Base-by-base conservation (phyloP, 2,113 vertebrate genomes). In the Anolis sagrei region DNA sequence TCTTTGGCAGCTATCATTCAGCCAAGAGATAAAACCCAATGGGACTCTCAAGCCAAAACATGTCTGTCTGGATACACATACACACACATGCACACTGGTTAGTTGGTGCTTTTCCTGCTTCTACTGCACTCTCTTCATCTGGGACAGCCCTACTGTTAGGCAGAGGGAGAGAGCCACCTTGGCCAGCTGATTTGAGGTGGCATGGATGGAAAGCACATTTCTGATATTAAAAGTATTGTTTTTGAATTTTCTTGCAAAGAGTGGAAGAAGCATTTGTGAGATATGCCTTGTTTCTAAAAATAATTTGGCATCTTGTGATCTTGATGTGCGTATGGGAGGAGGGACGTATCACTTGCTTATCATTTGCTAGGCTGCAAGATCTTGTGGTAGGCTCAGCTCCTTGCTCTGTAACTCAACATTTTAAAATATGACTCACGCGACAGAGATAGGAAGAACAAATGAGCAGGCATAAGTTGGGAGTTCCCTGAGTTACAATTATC, bases 1-100 rank as follows among this genome's bases (percentile, higher is more conserved):
- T 93, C 66, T 90, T 89, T 91, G 64, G 82, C 87, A 90, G 87
- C 83, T 76, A 75, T 66, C 83, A 90, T 92, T 88, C 88, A 90
- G 82, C 85, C 84, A 92, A 94, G 86, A 81, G 88, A 90, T 87
- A 77, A 93, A 93, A 85, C 91, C 89, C 85, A 86, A 84, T 87
- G 80, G 82, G 66, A 89, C 75, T 34, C 14, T 79, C 78, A 89
- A 83, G 93, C 83, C 83, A 93, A 86, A 88, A 82, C 14, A 75
- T 76, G 89, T 88, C 27, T 82, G 86, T n/a, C 48, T 77, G 85
- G 70, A 86, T 91, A 92, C 89, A 70, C 80, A 90, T 85, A 91
- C 86, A 29, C 87, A 92, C 89, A 70, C 80, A 90, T 85, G 90
- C 86, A 29, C 87, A 49, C 58, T 86, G 16, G 0, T 32, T 92